A percentile compares a stretch with the other conserved stretches of the same genome.
Evolutionary conservation across 2,797 vertebrate genomes (phyloP).

Genomic region (Cynodonichthys magdalenae): DNA sequence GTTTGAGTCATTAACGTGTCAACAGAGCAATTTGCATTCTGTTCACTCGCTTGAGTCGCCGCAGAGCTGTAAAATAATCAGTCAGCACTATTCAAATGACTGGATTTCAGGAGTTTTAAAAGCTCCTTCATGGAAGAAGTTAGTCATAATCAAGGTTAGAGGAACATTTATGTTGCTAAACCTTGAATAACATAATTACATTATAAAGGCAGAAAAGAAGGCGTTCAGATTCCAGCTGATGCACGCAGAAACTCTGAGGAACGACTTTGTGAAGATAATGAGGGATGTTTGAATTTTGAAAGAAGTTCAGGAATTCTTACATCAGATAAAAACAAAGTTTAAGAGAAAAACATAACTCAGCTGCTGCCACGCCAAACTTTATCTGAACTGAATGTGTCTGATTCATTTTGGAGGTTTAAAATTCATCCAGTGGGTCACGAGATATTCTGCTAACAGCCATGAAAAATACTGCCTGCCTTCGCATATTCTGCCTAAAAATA

Average conservation of each 20-base stretch:
- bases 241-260: slow-evolving; percentile 7
- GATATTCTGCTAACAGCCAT: no score
- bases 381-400: no score
- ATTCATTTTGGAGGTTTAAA: no score
- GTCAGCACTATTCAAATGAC: slow-evolving; percentile 46
- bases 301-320: no score
- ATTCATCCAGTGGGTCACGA: no score
- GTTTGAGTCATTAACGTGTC: slow-evolving; percentile 46
- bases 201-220: not conserved
- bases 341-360: no score
- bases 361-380: no score
- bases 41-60: slow-evolving; percentile 32
- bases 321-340: no score
- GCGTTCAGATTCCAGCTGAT: slow-evolving; percentile 22
- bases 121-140: slow-evolving; percentile 30
- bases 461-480: no score
- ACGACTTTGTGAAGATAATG: not conserved
- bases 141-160: slow-evolving; percentile 36
- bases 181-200: slow-evolving; percentile 28
- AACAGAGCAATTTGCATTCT: slow-evolving; percentile 49
- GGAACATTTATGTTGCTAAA: slow-evolving; percentile 44
- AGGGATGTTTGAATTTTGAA: not conserved
- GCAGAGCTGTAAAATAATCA: slow-evolving; percentile 58
- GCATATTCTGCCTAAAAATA: no score
- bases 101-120: slow-evolving; percentile 51